A percentile compares a stretch with the other conserved stretches of the same genome.
phyloP scores from a whole-genome alignment of 2,888 invertebrate genomes.

The Idaea aversata region DNA sequence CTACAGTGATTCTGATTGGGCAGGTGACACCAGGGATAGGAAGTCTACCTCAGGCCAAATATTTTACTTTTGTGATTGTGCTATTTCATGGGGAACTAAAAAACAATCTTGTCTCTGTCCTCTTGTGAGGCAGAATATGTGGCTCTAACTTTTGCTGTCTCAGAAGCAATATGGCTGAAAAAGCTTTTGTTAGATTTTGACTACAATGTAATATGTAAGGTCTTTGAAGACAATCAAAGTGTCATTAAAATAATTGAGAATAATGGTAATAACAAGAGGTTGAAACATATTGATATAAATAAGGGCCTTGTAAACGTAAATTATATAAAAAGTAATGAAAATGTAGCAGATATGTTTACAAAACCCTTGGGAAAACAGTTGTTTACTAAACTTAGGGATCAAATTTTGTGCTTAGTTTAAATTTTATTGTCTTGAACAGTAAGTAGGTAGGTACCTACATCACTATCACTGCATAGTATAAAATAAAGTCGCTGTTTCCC shows the following conservation, averaged over 20 bases:
- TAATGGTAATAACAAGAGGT: conserved; percentile 15
- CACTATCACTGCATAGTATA: too few relatives aligned
- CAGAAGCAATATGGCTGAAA: conserved; percentile 20
- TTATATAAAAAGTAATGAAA: conserved; percentile 21
- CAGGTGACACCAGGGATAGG: conserved; percentile 3
- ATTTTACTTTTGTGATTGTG: conserved; percentile 6
- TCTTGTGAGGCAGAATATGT: conserved; percentile 33
- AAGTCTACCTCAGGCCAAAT: conserved; percentile 8
- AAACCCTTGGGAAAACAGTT: conserved; percentile 5
- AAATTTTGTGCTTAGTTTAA: too few relatives aligned
- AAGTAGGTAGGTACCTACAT: too few relatives aligned
- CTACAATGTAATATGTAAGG: conserved; percentile 8
- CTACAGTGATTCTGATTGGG: conserved; percentile 16
- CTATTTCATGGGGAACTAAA: background rate
- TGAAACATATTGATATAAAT: conserved; percentile 21
- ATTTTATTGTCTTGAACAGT: too few relatives aligned
- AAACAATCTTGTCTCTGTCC: conserved; percentile 23
- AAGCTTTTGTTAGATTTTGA: background rate
- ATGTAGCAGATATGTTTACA: conserved; percentile 22
- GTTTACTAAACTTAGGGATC: too few relatives aligned
- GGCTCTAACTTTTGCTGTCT: conserved; percentile 25
- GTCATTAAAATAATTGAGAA: conserved; percentile 22
- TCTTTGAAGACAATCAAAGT: conserved; percentile 22
- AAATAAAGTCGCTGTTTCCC: too few relatives aligned
- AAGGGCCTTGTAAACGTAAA: conserved; percentile 16